Evolutionary conservation across 2,113 vertebrate species (phyloP), one percentile per base, ranked within the genome.

Genomic region (Tor tambroides): DNA sequence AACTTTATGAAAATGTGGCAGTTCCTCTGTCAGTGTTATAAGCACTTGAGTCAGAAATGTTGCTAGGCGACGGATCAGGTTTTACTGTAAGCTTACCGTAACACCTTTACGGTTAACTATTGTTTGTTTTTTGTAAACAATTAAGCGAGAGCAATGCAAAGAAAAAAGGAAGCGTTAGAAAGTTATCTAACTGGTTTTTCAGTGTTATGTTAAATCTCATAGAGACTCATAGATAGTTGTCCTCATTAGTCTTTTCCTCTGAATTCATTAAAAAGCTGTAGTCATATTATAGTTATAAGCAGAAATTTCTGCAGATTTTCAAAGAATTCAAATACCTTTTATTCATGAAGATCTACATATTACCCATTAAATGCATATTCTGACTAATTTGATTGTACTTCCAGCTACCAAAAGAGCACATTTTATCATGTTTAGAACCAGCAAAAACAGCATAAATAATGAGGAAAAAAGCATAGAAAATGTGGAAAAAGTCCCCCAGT

Each of bases 21-120:
- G 21, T 23, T 59, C 19, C 54, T 49, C 26, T 26, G 19, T 65
- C 35, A 38, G 32, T 28, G 77, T 79, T 41, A 0, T 41, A 41
- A 19, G 54, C 21, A 38, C 32, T 59, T 38, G 10, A 80, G 35
- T n/a, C 79, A 72, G 38, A 51, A 89, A 75, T 84, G 41, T 46
- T 63, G 41, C 80, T 41, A 28, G 11, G 74, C 49, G 9, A 63
- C 75, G 21, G 8, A 23, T 7, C 84, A 51, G n/a, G 21, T 84
- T 75, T n/a, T 23, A 35, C 38, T n/a, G 30, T 26, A 21, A 28
- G 26, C 15, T 23, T 30, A 19, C 56, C 11, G 2, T 46, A 46
- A 46, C 43, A 3, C 43, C 43, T 46, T 46, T 46, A 46, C 43
- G 3, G 43, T 46, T 12, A 12, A 46, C 43, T 11, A 46, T 2